Percentiles rank a stretch among this genome's conserved stretches.
Evolutionary conservation across 2,888 invertebrate species (phyloP).

Genomic region (Neoascia interrupta): DNA sequence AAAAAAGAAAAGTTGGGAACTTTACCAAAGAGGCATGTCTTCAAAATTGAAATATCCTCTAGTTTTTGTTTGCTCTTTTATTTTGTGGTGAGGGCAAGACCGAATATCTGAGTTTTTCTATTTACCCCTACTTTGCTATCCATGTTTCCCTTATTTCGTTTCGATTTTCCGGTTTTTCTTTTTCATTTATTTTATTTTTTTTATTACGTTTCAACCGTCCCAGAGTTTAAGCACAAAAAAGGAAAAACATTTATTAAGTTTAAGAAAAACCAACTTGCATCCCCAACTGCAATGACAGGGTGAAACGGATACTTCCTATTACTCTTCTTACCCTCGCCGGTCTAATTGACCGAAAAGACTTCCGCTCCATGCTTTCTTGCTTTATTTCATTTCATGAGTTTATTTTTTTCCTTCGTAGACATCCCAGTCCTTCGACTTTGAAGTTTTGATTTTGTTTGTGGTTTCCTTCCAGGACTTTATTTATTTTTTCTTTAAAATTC

Average conservation of each 20-base stretch:
- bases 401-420: neutral
- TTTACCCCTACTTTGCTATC: constrained; percentile 4
- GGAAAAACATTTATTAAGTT: constrained; percentile 60
- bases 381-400: neutral
- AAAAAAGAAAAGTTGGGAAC: too few species aligned
- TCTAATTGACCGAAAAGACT: constrained; percentile 68
- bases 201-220: too few species aligned
- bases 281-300: constrained; percentile 30
- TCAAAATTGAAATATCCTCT: constrained; percentile 26
- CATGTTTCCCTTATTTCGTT: constrained; percentile 20
- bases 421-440: neutral
- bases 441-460: constrained; percentile 58
- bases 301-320: constrained; percentile 17
- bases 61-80: constrained; percentile 14
- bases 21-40: constrained; percentile 35
- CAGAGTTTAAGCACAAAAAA: too few species aligned
- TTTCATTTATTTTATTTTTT: constrained; percentile 12
- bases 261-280: constrained; percentile 56
- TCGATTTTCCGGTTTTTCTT: constrained; percentile 11
- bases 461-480: constrained; percentile 23
- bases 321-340: constrained; percentile 22
- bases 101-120: constrained; percentile 26
- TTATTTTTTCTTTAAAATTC: constrained; percentile 2
- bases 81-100: constrained; percentile 39
- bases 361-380: constrained; percentile 30